A percentile compares a stretch with the other conserved stretches of the same genome.
phyloP scores from a whole-genome alignment of 1,140 invertebrate genomes.

The Paraescarpia echinospica region DNA sequence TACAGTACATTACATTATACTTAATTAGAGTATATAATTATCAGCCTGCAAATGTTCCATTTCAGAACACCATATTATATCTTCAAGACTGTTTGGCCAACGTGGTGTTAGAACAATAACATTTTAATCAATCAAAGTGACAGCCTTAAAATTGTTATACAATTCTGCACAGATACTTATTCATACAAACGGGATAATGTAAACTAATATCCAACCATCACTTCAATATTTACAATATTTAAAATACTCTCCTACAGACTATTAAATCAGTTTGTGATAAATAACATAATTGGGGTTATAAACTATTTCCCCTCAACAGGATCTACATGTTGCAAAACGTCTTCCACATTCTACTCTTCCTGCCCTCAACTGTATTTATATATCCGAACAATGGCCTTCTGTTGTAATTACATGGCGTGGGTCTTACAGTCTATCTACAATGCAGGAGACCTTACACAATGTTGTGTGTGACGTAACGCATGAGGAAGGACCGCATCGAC shows the following conservation, averaged over 20 bases:
- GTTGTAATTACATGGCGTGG: not conserved
- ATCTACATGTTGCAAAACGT: not conserved
- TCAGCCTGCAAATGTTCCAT: not conserved
- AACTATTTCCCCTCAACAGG: not conserved
- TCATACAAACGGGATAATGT: too few relatives aligned
- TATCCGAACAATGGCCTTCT: not conserved
- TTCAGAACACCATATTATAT: not conserved
- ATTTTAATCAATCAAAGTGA: not conserved
- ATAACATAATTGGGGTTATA: not conserved
- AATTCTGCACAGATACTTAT: not conserved
- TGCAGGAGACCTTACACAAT: conserved; percentile 50
- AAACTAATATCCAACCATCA: too few relatives aligned
- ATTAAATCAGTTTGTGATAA: too few relatives aligned
- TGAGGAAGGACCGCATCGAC: conserved; percentile 75
- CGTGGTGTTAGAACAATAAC: not conserved
- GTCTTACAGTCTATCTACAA: not conserved
- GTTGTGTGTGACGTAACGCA: conserved; percentile 75
- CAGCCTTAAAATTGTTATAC: not conserved
- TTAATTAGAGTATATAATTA: too few relatives aligned
- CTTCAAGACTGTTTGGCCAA: not conserved
- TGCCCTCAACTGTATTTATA: not conserved
- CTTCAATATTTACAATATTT: too few relatives aligned
- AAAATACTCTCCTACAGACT: too few relatives aligned
- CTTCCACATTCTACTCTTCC: too few relatives aligned
- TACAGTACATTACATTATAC: too few relatives aligned